Conservation (phyloP, 2,888 invertebrate genomes). For the Alitta virens region DNA sequence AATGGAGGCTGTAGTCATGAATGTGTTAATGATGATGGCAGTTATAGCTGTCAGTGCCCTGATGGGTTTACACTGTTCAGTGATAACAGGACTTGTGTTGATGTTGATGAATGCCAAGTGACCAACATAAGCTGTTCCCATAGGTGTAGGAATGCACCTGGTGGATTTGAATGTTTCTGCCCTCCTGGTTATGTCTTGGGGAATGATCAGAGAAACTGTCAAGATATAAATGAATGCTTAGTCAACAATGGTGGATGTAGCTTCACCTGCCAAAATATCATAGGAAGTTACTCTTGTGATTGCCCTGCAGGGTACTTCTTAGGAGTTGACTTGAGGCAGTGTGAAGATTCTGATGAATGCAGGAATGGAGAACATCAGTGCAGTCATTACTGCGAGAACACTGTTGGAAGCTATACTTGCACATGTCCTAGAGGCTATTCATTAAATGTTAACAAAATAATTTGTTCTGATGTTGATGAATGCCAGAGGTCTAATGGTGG, state of each 20-base stretch:
- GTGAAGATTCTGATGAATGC: conserved; percentile 1
- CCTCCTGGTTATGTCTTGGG: neutral
- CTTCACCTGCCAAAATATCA: neutral
- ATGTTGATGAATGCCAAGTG: neutral
- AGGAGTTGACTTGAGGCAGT: neutral
- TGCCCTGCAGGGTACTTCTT: neutral
- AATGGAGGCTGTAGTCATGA: conserved; percentile 1
- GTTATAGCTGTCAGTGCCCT: neutral
- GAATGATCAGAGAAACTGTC: neutral
- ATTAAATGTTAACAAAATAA: neutral
- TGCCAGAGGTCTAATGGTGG: neutral
- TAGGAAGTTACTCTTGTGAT: neutral
- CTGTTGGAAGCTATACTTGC: neutral
- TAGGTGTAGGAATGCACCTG: neutral
- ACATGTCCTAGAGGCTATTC: neutral
- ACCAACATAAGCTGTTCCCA: neutral
- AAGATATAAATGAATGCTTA: neutral
- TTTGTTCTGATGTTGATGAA: neutral
- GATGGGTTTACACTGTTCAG: neutral
- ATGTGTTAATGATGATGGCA: neutral
- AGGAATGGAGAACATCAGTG: neutral
- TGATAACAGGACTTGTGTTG: neutral
- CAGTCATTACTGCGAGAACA: neutral
- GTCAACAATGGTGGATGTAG: neutral
- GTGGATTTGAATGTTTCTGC: neutral